phyloP scores from a whole-genome alignment of 2,888 invertebrate species.

The Dorcus hopei region DNA sequence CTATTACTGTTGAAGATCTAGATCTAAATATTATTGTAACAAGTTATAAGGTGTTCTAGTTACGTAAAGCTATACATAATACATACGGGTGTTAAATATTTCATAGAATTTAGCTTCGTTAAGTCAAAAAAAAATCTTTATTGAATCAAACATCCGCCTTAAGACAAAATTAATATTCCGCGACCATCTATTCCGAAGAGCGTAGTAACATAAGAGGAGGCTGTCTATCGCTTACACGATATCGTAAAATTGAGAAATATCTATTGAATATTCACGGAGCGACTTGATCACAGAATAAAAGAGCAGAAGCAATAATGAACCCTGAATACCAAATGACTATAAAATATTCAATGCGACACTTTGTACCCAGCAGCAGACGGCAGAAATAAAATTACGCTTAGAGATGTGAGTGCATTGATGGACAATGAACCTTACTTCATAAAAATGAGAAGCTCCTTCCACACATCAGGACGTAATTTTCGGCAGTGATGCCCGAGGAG shows the following conservation, averaged over 20 bases:
- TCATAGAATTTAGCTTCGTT: too few relatives aligned
- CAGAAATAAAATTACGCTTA: slow-evolving; percentile 11
- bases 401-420: slow-evolving; percentile 19
- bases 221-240: slow-evolving; percentile 13
- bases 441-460: slow-evolving; percentile 6
- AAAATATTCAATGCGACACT: slow-evolving; percentile 18
- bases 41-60: too few relatives aligned
- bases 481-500: slow-evolving; percentile 13
- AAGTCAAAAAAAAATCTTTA: too few relatives aligned
- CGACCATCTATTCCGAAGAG: background rate
- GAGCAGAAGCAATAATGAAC: slow-evolving; percentile 20
- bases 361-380: slow-evolving; percentile 14
- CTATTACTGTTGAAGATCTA: too few relatives aligned
- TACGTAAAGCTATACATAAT: too few relatives aligned
- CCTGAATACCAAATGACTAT: slow-evolving; percentile 17
- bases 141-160: too few relatives aligned
- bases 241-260: slow-evolving; percentile 16
- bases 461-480: slow-evolving; percentile 3
- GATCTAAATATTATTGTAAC: too few relatives aligned
- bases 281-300: slow-evolving; percentile 26
- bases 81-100: too few relatives aligned
- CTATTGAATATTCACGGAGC: slow-evolving; percentile 21
- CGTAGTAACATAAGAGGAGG: slow-evolving; percentile 6
- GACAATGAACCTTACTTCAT: slow-evolving; percentile 12
- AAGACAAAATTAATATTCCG: too few relatives aligned